Evolutionary conservation across 2,797 vertebrate species (phyloP).

Genomic region (Zonotrichia albicollis): DNA sequence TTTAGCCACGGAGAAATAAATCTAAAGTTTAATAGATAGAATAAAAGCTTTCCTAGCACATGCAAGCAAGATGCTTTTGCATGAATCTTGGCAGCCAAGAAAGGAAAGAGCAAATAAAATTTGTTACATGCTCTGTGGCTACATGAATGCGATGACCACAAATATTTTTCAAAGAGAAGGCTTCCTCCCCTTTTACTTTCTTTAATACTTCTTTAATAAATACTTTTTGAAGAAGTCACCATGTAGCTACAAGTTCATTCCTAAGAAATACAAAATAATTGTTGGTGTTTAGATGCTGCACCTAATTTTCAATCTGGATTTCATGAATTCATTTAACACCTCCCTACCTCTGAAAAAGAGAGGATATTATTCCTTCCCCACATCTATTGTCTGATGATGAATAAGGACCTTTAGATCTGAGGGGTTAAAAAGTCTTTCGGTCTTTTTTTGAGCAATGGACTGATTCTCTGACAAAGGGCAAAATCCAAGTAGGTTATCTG

Average conservation of each 20-base stretch:
- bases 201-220: conserved; percentile 15
- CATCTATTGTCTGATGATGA: not conserved
- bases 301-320: not conserved
- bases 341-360: not conserved
- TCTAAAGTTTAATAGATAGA: conserved; percentile 4
- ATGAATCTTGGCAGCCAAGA: not conserved
- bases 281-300: not conserved
- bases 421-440: not conserved
- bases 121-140: not conserved
- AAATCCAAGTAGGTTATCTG: not conserved
- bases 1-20: conserved; percentile 32
- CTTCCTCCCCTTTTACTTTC: not conserved
- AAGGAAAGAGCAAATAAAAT: conserved; percentile 38
- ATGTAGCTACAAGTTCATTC: not conserved
- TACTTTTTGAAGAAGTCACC: not conserved
- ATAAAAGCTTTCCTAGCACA: conserved; percentile 4
- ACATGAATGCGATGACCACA: not conserved
- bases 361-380: not conserved
- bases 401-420: not conserved
- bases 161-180: not conserved
- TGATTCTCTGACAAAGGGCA: not conserved
- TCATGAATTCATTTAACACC: not conserved
- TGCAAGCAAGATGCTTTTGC: conserved; percentile 21
- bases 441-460: not conserved
- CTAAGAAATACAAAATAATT: not conserved